phyloP scores from a whole-genome alignment of 2,797 vertebrate genomes.

The Muscicapa comitata region DNA sequence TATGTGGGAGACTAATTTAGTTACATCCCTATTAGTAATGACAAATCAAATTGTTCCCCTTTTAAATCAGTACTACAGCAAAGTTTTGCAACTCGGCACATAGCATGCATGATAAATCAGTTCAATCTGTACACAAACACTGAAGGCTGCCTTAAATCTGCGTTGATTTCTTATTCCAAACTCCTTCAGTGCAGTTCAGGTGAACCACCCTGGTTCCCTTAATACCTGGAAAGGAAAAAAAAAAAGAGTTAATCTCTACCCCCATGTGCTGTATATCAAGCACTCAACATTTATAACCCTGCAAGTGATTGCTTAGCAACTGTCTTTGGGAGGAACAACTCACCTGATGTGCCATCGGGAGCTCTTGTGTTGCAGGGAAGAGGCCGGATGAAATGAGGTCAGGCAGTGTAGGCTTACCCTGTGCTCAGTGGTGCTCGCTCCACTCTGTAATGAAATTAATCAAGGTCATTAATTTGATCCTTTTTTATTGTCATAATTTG shows the following conservation, averaged over 20 bases:
- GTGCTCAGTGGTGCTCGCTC: fast-evolving
- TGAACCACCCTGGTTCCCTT: neutral
- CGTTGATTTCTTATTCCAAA: neutral
- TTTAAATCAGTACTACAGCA: slow-evolving; percentile 20
- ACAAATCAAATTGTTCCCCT: slow-evolving; percentile 61
- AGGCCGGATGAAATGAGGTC: slow-evolving; percentile 1
- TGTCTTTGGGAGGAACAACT: neutral
- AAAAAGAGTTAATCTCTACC: neutral
- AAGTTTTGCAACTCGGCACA: slow-evolving; percentile 26
- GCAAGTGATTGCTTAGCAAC: slow-evolving; percentile 46
- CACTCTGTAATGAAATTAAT: slow-evolving; percentile 24
- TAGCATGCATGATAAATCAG: neutral
- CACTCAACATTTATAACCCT: slow-evolving; percentile 27
- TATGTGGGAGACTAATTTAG: slow-evolving; percentile 59
- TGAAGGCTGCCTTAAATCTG: neutral
- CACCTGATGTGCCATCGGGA: slow-evolving; percentile 8
- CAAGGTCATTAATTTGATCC: slow-evolving; percentile 24
- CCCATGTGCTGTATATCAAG: neutral
- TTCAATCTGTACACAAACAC: neutral
- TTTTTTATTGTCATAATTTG: slow-evolving; percentile 25
- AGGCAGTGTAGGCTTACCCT: neutral
- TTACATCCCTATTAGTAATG: slow-evolving; percentile 48
- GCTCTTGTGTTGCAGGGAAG: neutral
- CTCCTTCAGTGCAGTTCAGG: neutral
- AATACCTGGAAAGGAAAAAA: neutral